Evolutionary conservation across 2,888 invertebrate genomes (phyloP).

Genomic region (Diadegma fenestrale): DNA sequence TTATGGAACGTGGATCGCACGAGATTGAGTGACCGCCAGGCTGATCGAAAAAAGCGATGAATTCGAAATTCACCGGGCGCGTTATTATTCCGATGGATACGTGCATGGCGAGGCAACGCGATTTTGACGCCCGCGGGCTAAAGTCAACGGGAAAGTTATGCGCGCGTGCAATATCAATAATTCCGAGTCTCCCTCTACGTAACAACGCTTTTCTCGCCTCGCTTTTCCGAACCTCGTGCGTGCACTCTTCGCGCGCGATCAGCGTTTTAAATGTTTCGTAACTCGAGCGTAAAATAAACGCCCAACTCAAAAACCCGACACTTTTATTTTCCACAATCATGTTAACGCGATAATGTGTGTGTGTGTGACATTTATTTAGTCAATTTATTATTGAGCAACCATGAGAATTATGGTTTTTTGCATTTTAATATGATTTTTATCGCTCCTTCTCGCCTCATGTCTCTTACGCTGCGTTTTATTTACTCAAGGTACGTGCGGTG

Average conservation of each 20-base stretch:
- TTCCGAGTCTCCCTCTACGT: not conserved
- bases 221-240: not conserved
- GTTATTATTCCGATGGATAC: not conserved
- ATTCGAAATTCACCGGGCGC: not conserved
- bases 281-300: conserved; percentile 26
- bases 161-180: not conserved
- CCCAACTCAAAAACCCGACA: not conserved
- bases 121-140: conserved; percentile 30
- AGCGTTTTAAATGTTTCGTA: not conserved
- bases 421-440: not conserved
- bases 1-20: not conserved
- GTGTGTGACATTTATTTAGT: not conserved
- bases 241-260: not conserved
- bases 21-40: not conserved
- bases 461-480: conserved; percentile 20
- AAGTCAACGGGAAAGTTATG: conserved; percentile 14
- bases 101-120: not conserved
- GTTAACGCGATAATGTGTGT: not conserved
- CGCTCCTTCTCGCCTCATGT: conserved; percentile 7
- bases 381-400: not conserved
- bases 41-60: not conserved
- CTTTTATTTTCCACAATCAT: not conserved
- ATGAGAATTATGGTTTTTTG: not conserved
- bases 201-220: conserved; percentile 3
- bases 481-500: conserved; percentile 87